Evolutionary conservation across 2,797 vertebrate species (phyloP).

Genomic region (Enteromius paludinosus): DNA sequence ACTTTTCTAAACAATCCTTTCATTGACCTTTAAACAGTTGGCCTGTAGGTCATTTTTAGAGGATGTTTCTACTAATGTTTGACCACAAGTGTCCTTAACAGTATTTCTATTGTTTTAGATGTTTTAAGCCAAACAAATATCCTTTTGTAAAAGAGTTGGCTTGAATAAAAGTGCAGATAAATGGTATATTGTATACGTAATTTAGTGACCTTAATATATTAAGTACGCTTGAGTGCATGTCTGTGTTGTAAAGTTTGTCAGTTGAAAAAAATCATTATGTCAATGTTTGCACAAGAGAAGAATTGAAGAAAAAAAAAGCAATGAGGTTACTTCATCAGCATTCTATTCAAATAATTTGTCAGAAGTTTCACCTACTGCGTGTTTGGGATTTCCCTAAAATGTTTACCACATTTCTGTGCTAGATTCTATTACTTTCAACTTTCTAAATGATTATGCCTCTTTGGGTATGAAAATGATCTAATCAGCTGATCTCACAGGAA

Average conservation of each 20-base stretch:
- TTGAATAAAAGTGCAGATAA: background rate
- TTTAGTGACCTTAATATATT: background rate
- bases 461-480: slow-evolving; percentile 13
- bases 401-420: background rate
- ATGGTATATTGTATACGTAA: background rate
- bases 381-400: slow-evolving; percentile 18
- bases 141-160: background rate
- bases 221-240: background rate
- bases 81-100: background rate
- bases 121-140: background rate
- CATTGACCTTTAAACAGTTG: slow-evolving; percentile 8
- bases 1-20: background rate
- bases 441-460: background rate
- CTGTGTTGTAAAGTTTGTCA: background rate
- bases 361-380: background rate
- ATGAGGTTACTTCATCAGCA: background rate
- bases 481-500: slow-evolving; percentile 19
- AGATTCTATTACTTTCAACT: slow-evolving; percentile 10
- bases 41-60: background rate
- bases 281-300: background rate
- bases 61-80: background rate
- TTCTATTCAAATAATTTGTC: slow-evolving; percentile 5
- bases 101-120: background rate
- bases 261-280: background rate
- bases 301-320: background rate